Conservation (phyloP, 2,113 vertebrate genomes). For the Ondatra zibethicus region DNA sequence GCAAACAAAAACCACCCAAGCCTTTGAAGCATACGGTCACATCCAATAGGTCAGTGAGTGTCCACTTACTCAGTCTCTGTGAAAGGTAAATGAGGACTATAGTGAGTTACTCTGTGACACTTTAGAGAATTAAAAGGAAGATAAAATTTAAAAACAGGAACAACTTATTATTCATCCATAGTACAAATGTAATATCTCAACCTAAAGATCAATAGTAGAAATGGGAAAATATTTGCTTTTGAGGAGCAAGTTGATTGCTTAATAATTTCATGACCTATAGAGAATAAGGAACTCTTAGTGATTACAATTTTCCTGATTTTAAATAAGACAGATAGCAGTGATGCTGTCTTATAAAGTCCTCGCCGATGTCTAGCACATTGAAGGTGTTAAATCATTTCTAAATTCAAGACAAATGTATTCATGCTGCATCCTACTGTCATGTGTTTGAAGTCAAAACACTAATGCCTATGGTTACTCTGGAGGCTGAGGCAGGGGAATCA, state of each 20-base stretch:
- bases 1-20: neutral
- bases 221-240: neutral
- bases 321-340: neutral
- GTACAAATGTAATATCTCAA: neutral
- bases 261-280: neutral
- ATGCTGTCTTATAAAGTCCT: neutral
- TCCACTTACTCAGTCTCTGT: too few species aligned
- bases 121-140: neutral
- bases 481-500: neutral
- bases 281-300: neutral
- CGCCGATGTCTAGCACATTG: neutral
- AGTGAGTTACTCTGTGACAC: neutral
- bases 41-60: neutral
- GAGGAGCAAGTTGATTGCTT: neutral
- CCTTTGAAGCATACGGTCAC: neutral
- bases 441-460: neutral
- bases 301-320: slow-evolving; percentile 13
- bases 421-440: neutral
- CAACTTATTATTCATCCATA: neutral
- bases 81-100: neutral
- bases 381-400: neutral
- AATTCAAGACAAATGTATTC: neutral
- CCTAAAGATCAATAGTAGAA: neutral
- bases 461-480: neutral
- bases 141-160: neutral